phyloP scores from a whole-genome alignment of 2,888 invertebrate species.

The Julus scanicus region DNA sequence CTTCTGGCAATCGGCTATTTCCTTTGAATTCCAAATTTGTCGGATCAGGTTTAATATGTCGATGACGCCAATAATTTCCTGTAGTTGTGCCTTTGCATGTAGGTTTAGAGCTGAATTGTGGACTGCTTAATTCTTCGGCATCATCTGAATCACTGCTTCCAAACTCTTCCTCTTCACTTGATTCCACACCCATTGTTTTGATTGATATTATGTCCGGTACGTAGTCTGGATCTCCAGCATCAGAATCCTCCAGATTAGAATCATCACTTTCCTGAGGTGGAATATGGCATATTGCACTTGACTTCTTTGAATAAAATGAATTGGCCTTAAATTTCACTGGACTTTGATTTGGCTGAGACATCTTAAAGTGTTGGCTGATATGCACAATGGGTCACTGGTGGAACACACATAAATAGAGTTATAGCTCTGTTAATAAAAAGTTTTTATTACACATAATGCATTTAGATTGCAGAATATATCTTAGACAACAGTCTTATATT shows the following conservation, averaged over 20 bases:
- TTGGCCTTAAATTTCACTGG: not conserved
- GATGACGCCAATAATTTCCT: not conserved
- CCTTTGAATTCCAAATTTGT: not conserved
- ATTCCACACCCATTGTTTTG: not conserved
- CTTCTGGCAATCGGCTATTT: not conserved
- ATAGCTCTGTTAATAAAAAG: not conserved
- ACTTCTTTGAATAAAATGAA: slow-evolving; percentile 3
- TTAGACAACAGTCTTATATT: not conserved
- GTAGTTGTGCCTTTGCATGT: not conserved
- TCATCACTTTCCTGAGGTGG: not conserved
- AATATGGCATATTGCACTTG: not conserved
- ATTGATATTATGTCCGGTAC: not conserved
- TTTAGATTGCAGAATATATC: not conserved
- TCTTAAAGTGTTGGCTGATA: not conserved
- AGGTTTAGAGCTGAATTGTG: not conserved
- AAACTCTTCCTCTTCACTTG: not conserved
- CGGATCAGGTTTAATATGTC: not conserved
- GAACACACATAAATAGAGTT: not conserved
- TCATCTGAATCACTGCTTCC: not conserved
- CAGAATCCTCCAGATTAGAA: not conserved
- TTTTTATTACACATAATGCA: not conserved
- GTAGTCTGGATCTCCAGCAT: not conserved
- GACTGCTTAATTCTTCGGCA: not conserved
- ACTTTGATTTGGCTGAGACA: not conserved
- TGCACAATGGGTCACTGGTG: not conserved